Evolutionary conservation across 2,797 vertebrate species (phyloP).

Genomic region (Spondyliosoma cantharus): DNA sequence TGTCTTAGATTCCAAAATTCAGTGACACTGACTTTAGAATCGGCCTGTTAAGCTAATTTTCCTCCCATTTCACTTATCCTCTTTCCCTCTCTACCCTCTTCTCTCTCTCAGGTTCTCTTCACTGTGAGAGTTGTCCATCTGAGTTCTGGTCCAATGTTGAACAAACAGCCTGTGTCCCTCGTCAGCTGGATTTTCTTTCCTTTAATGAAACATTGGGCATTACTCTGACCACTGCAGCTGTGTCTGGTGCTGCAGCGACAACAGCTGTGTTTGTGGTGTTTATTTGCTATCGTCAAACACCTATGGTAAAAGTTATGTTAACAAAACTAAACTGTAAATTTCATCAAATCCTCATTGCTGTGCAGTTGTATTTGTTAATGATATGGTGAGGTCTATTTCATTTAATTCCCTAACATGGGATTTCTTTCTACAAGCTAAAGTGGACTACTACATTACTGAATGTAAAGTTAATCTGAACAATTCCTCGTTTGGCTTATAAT

Average conservation of each 20-base stretch:
- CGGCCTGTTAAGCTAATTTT: neutral
- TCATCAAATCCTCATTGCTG: neutral
- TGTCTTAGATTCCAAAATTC: neutral
- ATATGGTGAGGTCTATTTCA: neutral
- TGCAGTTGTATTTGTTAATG: neutral
- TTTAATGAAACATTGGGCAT: conserved; percentile 82
- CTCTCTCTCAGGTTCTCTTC: conserved; percentile 69
- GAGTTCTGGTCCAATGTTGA: conserved; percentile 81
- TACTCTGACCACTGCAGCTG: conserved; percentile 74
- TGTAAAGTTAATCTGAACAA: neutral
- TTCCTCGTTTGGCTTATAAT: neutral
- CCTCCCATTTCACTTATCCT: neutral
- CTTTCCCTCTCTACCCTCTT: neutral
- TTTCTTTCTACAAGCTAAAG: neutral
- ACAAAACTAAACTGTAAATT: neutral
- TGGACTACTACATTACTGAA: neutral
- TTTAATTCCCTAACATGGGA: neutral
- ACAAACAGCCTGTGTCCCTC: conserved; percentile 75
- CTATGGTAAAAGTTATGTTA: conserved; percentile 72
- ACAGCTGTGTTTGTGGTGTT: conserved; percentile 79
- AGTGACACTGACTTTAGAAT: neutral
- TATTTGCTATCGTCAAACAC: conserved; percentile 77
- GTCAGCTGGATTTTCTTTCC: conserved; percentile 82
- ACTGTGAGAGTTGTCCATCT: conserved; percentile 78
- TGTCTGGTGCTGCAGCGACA: conserved; percentile 75